Conservation (phyloP, 2,888 invertebrate species). For the Nephrotoma appendiculata region DNA sequence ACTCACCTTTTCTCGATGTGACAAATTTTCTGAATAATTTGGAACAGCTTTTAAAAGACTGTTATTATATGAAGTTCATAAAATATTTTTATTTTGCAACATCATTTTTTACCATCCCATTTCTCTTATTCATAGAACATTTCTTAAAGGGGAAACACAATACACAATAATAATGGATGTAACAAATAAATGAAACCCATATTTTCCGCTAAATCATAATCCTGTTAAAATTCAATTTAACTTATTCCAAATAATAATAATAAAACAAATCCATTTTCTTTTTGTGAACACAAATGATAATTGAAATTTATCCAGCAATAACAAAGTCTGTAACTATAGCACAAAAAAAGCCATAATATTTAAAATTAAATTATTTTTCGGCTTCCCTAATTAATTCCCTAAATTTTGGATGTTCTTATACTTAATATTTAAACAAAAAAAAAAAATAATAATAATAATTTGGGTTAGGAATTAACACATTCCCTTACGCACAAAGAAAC, state of each 20-base stretch:
- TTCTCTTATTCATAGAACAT: no score
- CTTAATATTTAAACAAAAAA: not conserved
- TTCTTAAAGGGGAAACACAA: no score
- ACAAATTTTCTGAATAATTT: no score
- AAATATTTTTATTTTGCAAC: no score
- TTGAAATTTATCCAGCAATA: not conserved
- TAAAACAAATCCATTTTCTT: not conserved
- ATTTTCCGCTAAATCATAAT: not conserved
- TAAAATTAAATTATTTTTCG: not conserved
- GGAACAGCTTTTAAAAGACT: no score
- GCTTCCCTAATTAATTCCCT: not conserved
- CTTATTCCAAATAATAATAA: not conserved
- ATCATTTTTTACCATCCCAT: no score
- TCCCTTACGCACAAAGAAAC: not conserved
- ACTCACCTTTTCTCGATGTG: no score
- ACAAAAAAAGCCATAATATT: not conserved
- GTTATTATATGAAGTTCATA: no score
- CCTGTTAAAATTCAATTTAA: not conserved
- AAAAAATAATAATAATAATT: not conserved
- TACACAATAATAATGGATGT: not conserved
- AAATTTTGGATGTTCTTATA: not conserved
- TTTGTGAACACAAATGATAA: not conserved
- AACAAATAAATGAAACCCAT: not conserved
- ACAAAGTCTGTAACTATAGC: not conserved
- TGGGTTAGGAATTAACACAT: not conserved